phyloP scores from a whole-genome alignment of 2,888 invertebrate species.

The Crossocerus cetratus region DNA sequence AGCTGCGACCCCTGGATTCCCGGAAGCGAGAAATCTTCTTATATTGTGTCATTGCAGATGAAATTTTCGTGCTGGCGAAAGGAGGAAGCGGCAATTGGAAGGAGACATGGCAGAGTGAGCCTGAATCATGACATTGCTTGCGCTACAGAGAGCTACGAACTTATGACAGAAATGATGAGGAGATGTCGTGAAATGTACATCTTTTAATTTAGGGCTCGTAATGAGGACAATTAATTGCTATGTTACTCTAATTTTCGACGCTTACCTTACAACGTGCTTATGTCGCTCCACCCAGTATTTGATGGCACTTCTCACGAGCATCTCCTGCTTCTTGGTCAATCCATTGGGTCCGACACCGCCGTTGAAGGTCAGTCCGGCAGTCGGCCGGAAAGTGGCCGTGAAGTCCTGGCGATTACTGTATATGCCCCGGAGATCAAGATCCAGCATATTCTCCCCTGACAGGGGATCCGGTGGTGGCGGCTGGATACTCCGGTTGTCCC shows the following conservation, averaged over 20 bases:
- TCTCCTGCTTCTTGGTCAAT: constrained; percentile 88
- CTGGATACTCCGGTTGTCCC: constrained; percentile 58
- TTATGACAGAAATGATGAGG: too few relatives aligned
- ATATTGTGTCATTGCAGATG: constrained; percentile 24
- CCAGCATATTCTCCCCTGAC: constrained; percentile 73
- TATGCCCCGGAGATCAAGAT: constrained; percentile 85
- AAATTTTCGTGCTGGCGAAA: constrained; percentile 30
- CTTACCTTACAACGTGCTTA: constrained; percentile 91
- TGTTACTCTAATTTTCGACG: not conserved
- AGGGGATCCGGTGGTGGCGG: constrained; percentile 54
- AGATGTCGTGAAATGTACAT: too few relatives aligned
- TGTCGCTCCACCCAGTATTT: constrained; percentile 94
- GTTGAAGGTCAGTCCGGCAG: constrained; percentile 75
- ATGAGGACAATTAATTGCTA: too few relatives aligned
- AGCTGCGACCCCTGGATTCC: constrained; percentile 21
- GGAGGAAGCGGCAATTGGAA: constrained; percentile 34
- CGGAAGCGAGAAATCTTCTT: constrained; percentile 29
- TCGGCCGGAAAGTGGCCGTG: constrained; percentile 84
- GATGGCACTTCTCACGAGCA: constrained; percentile 90
- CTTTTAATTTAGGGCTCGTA: too few relatives aligned
- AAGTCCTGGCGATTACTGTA: constrained; percentile 89
- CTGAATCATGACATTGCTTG: constrained; percentile 16
- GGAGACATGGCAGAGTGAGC: constrained; percentile 31
- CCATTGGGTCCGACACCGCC: constrained; percentile 86
- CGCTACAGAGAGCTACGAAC: too few relatives aligned